Evolutionary conservation across 2,888 invertebrate genomes (phyloP), one percentile per base, ranked within the genome.

Genomic region (Amorpha juglandis): DNA sequence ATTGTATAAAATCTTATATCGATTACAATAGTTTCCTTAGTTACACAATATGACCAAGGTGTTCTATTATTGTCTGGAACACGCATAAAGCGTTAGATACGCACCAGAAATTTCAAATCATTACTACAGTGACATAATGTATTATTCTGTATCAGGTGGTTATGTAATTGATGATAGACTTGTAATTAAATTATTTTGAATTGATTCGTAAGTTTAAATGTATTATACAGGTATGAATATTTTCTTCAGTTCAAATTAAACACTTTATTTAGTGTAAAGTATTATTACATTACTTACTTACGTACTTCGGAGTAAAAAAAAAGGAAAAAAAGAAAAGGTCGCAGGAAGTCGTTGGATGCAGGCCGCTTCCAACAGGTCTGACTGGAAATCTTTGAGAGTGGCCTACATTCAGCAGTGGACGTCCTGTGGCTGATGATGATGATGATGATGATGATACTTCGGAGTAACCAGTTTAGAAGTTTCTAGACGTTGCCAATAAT

Each of bases 61-160:
- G 8, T 19, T 6, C 16, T 38, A 58, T 58, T 58, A 50, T 48
- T 55, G 38, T 42, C 38, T 42, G 42, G 19, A 35, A 19, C 42
- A 58, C 12, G 58, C 58, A 19, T 58, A 42, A 58, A 19, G 0
- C 42, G 42, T 42, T 35, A n/a, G 55, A 38, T 16, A 55, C 55
- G 38, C 55, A 38, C 55, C 38, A 42, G 19, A 58, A 38, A 42
- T 16, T 58, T 19, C 42, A 42, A 58, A 58, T 19, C 19, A 58
- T 19, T 55, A 55, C 16, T 35, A 35, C 16, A 11, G 9, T 55
- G 58, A 42, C 38, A 38, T 42, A 42, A 58, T 19, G 42, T 19
- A 19, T 58, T 19, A 6, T 58, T 58, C 8, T 38, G 1, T 38
- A 19, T 19, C 6, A 38, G n/a, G 11, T 45, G 14, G 38, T 55